phyloP scores from a whole-genome alignment of 2,797 vertebrate genomes.

The Lateolabrax maculatus region DNA sequence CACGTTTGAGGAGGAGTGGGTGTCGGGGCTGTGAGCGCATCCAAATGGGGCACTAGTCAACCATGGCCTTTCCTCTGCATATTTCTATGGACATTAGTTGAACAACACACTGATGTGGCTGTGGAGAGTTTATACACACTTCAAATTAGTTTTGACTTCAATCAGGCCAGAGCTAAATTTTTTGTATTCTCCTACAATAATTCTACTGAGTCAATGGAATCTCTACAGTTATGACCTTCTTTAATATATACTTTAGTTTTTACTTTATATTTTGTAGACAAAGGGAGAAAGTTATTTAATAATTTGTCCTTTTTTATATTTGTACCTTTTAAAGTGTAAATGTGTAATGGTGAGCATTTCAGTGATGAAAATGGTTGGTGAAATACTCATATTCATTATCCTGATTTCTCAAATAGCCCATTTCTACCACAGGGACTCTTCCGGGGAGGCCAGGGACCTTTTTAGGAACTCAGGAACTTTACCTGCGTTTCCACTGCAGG shows the following conservation, averaged over 20 bases:
- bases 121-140: neutral
- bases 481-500: neutral
- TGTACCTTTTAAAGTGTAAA: neutral
- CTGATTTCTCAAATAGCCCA: neutral
- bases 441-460: neutral
- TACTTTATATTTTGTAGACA: neutral
- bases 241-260: neutral
- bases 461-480: neutral
- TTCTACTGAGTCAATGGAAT: neutral
- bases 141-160: neutral
- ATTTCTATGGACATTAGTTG: neutral
- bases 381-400: neutral
- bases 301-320: neutral
- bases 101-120: neutral
- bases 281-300: neutral
- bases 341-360: neutral
- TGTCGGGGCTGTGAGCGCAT: neutral
- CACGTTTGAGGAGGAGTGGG: neutral
- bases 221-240: neutral
- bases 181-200: neutral
- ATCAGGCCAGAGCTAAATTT: neutral
- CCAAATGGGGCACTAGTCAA: slow-evolving; percentile 15
- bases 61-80: neutral
- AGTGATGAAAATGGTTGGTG: neutral
- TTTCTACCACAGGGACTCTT: neutral